Evolutionary conservation across 2,888 invertebrate species (phyloP).

Genomic region (Cerastis leucographa): DNA sequence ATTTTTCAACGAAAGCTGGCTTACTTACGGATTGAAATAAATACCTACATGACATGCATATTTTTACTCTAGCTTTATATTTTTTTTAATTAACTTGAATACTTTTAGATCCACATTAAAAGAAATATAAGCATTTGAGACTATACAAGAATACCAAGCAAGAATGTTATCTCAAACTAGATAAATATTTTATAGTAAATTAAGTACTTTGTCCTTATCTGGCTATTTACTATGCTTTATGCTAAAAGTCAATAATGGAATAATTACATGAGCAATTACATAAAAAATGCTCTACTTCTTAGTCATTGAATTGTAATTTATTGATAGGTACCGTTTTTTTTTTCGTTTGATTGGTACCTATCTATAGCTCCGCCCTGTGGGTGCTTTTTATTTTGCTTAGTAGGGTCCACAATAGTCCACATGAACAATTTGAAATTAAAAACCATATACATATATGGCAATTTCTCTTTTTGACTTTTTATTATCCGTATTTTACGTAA

Average conservation of each 20-base stretch:
- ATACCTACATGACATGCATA: too few species aligned
- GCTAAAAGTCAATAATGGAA: conserved; percentile 41
- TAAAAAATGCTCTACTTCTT: neutral
- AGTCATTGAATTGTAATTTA: neutral
- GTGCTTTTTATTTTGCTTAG: neutral
- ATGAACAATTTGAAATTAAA: neutral
- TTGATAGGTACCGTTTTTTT: neutral
- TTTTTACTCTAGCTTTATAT: too few species aligned
- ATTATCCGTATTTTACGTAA: neutral
- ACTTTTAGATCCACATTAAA: neutral
- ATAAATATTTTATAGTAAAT: conserved; percentile 19
- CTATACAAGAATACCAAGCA: neutral
- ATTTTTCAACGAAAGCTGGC: neutral
- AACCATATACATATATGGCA: neutral
- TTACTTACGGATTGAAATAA: neutral
- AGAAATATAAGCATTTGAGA: neutral
- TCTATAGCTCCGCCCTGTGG: neutral
- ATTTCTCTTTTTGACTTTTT: neutral
- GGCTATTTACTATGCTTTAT: conserved; percentile 23
- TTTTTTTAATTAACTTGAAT: neutral
- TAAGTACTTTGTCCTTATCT: conserved; percentile 1
- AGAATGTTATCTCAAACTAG: conserved; percentile 17
- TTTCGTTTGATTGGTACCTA: neutral
- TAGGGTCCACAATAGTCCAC: neutral
- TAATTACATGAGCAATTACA: conserved; percentile 32